These are phyloP conservation scores for Saxidomus purpurata DNA, from an alignment of 1,140 invertebrate genomes.

Conservation along the genomic window DNA sequence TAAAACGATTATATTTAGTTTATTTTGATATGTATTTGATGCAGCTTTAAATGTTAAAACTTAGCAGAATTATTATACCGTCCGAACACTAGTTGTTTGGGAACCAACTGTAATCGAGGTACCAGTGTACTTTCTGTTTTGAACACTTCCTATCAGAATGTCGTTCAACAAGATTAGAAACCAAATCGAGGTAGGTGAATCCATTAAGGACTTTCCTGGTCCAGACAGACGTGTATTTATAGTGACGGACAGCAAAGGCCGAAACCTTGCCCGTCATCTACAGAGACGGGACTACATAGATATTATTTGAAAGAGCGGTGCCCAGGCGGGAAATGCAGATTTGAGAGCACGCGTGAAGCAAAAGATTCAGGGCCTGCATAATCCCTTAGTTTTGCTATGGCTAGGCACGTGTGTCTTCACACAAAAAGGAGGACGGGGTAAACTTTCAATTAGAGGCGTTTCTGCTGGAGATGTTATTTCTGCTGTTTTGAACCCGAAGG, in stretches of 20 bases:
- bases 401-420: neutral
- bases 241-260: neutral
- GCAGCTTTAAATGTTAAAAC: no score
- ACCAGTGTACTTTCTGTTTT: no score
- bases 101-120: no score
- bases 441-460: neutral
- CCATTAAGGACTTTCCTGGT: neutral
- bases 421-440: neutral
- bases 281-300: no score
- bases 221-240: neutral
- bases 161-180: neutral
- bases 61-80: no score
- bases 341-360: neutral
- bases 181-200: neutral
- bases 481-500: neutral
- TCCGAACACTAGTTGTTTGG: no score
- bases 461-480: neutral
- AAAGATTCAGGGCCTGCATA: neutral
- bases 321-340: neutral
- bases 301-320: neutral
- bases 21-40: no score
- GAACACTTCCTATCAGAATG: neutral
- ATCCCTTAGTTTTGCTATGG: neutral
- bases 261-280: neutral
- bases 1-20: no score